phyloP scores from a whole-genome alignment of 2,113 vertebrate genomes.

The Casuarius casuarius region DNA sequence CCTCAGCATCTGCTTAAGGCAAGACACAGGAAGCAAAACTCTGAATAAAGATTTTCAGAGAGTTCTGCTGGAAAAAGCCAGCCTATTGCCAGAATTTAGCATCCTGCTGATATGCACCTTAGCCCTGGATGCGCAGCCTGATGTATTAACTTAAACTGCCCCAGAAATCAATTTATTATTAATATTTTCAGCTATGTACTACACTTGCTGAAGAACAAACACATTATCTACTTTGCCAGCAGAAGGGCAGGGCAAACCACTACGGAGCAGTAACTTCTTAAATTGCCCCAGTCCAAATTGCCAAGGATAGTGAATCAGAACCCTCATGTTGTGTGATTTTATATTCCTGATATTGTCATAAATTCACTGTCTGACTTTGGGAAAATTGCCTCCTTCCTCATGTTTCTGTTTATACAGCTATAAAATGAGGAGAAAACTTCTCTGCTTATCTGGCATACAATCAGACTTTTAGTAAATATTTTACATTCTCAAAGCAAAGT shows the following conservation, averaged over 20 bases:
- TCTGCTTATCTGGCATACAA: not conserved
- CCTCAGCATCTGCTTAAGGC: not conserved
- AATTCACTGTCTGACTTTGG: not conserved
- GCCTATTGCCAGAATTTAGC: not conserved
- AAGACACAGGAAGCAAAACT: not conserved
- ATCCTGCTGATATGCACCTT: not conserved
- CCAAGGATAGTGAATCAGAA: not conserved
- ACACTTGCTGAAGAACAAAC: not conserved
- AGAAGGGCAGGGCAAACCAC: not conserved
- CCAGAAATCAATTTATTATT: constrained; percentile 1
- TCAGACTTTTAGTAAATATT: not conserved
- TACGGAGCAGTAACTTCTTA: not conserved
- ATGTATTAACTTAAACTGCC: not conserved
- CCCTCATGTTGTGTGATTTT: not conserved
- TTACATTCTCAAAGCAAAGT: constrained; percentile 14
- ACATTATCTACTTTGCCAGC: not conserved
- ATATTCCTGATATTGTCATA: not conserved
- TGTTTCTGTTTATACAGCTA: not conserved
- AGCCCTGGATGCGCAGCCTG: not conserved
- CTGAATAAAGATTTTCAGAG: not conserved
- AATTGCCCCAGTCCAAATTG: not conserved
- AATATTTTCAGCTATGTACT: not conserved
- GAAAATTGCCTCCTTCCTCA: not conserved
- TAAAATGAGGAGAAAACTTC: not conserved
- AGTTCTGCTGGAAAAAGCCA: not conserved